Evolutionary conservation across 2,113 vertebrate genomes (phyloP).

Genomic region (Pantherophis guttatus): DNA sequence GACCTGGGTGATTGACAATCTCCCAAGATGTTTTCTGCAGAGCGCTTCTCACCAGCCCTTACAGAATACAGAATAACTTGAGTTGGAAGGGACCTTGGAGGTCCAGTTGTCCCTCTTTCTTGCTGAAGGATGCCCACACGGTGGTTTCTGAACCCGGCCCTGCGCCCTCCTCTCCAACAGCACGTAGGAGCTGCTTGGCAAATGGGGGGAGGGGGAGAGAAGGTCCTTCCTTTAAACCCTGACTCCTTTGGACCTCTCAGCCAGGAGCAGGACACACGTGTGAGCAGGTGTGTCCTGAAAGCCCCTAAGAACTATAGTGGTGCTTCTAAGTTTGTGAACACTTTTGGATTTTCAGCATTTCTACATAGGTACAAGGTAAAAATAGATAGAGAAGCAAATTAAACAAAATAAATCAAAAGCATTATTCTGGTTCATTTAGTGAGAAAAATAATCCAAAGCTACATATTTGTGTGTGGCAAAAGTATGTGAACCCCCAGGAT

Average conservation of each 20-base stretch:
- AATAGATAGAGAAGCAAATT: neutral
- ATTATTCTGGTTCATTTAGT: neutral
- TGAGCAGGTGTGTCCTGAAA: neutral
- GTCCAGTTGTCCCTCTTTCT: neutral
- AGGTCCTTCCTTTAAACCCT: neutral
- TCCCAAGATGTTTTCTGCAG: neutral
- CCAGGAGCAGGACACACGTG: neutral
- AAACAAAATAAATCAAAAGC: neutral
- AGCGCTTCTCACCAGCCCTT: neutral
- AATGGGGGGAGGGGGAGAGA: too few relatives aligned
- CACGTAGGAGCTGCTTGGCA: neutral
- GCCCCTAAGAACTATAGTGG: neutral
- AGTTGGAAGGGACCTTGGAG: too few relatives aligned
- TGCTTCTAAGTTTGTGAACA: neutral
- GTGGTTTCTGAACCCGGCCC: neutral
- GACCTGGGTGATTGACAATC: too few relatives aligned
- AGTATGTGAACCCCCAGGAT: neutral
- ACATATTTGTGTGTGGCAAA: neutral
- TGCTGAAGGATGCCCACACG: neutral
- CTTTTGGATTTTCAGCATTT: neutral
- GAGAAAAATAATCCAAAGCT: neutral
- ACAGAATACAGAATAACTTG: too few relatives aligned
- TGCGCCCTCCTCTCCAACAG: neutral
- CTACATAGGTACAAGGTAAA: neutral
- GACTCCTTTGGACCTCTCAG: neutral